A percentile compares a stretch with the other conserved stretches of the same genome.
phyloP scores from a whole-genome alignment of 2,113 vertebrate genomes.

The Macaca mulatta region DNA sequence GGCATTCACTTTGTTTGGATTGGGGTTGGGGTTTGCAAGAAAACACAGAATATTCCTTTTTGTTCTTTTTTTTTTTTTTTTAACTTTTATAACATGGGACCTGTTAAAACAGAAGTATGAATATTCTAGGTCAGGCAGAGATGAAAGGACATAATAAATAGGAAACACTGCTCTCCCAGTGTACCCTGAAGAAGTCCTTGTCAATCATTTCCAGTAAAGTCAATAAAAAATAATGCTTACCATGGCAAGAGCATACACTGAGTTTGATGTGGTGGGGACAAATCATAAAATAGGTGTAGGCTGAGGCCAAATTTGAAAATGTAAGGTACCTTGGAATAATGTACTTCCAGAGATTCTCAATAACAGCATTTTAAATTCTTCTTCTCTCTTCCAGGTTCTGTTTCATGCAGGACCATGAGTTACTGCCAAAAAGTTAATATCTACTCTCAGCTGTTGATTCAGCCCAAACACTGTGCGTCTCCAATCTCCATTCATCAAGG shows the following conservation, averaged over 20 bases:
- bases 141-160: conserved; percentile 81
- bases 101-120: conserved; percentile 80
- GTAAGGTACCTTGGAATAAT: conserved; percentile 59
- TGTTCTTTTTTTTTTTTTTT: conserved; percentile 58
- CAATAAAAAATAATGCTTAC: conserved; percentile 72
- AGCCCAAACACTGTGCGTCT: conserved; percentile 65
- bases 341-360: conserved; percentile 73
- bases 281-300: conserved; percentile 65
- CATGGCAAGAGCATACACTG: conserved; percentile 62
- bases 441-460: conserved; percentile 78
- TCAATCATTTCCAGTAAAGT: conserved; percentile 79
- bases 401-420: conserved; percentile 64
- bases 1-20: conserved; percentile 70
- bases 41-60: conserved; percentile 69
- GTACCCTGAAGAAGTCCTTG: conserved; percentile 77
- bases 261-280: conserved; percentile 75
- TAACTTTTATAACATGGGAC: conserved; percentile 72
- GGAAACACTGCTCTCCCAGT: conserved; percentile 68
- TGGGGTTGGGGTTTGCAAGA: conserved; percentile 57
- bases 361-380: conserved; percentile 75
- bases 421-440: conserved; percentile 76
- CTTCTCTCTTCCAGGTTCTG: conserved; percentile 30
- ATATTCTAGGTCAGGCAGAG: conserved; percentile 82
- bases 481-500: conserved; percentile 77
- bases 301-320: conserved; percentile 69